Evolutionary conservation across 2,113 vertebrate species (phyloP).

Genomic region (Asarcornis scutulata): DNA sequence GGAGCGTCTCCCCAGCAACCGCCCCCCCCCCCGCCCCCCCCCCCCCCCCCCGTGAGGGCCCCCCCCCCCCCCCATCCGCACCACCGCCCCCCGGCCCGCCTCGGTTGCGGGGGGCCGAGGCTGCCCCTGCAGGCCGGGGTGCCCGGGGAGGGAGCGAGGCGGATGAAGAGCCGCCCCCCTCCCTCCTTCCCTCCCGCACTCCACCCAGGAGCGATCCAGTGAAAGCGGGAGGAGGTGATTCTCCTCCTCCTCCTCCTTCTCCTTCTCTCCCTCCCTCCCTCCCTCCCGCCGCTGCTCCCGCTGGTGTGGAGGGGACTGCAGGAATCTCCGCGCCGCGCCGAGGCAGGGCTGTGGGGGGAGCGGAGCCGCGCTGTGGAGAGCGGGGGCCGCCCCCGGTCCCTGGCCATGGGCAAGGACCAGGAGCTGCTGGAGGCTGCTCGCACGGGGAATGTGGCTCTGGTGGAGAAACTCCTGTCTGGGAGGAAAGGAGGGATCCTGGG

Average conservation of each 20-base stretch:
- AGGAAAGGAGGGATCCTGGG: slow-evolving; percentile 95
- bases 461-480: slow-evolving; percentile 96
- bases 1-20: slow-evolving; percentile 68
- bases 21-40: not conserved
- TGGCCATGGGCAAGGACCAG: slow-evolving; percentile 96
- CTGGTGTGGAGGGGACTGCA: slow-evolving; percentile 64
- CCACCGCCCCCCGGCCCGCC: not conserved
- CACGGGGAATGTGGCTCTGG: slow-evolving; percentile 94
- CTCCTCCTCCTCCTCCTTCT: slow-evolving; percentile 27
- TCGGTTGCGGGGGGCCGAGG: not conserved
- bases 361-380: not conserved
- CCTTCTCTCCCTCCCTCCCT: not conserved
- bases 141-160: not conserved
- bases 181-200: slow-evolving; percentile 33
- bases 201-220: slow-evolving; percentile 73
- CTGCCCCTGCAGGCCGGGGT: not conserved
- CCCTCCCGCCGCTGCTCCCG: slow-evolving; percentile 57
- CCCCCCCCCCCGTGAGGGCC: not conserved
- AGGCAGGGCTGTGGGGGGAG: slow-evolving; percentile 25
- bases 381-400: slow-evolving; percentile 11
- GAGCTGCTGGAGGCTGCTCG: slow-evolving; percentile 97
- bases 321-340: slow-evolving; percentile 48
- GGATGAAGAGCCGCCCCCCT: not conserved
- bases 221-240: slow-evolving; percentile 66
- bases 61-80: not conserved